Conservation (phyloP, 1,140 invertebrate genomes). For the Harlomillsia oculata region DNA sequence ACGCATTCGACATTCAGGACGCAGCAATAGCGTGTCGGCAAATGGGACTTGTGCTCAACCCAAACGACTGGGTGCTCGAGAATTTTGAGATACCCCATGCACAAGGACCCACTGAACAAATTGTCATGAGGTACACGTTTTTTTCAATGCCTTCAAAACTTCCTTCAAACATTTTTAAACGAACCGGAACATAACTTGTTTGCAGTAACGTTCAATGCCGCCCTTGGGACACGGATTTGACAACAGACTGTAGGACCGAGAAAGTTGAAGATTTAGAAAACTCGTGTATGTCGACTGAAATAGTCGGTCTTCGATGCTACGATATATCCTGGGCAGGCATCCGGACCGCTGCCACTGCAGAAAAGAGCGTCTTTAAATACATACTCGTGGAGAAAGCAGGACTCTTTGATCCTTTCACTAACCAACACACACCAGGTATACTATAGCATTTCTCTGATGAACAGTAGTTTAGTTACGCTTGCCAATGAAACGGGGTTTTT, state of each 20-base stretch:
- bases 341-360: conserved; percentile 74
- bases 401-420: conserved; percentile 82
- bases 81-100: conserved; percentile 66
- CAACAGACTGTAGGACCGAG: conserved; percentile 75
- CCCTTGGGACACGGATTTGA: conserved; percentile 84
- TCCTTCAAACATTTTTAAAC: background rate
- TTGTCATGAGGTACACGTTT: conserved; percentile 52
- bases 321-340: conserved; percentile 86
- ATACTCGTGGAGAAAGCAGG: conserved; percentile 85
- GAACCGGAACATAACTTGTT: background rate
- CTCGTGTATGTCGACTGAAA: conserved; percentile 74
- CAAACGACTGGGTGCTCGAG: conserved; percentile 79
- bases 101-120: conserved; percentile 63
- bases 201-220: conserved; percentile 76
- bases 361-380: conserved; percentile 75
- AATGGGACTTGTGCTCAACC: conserved; percentile 82
- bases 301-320: conserved; percentile 80
- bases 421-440: conserved; percentile 67
- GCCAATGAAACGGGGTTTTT: conserved; percentile 2
- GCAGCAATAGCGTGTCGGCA: conserved; percentile 92
- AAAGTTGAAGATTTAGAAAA: conserved; percentile 69
- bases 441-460: background rate
- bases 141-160: background rate
- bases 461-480: background rate
- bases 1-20: conserved; percentile 85